phyloP scores from a whole-genome alignment of 2,113 vertebrate genomes.

The Hyla sarda region DNA sequence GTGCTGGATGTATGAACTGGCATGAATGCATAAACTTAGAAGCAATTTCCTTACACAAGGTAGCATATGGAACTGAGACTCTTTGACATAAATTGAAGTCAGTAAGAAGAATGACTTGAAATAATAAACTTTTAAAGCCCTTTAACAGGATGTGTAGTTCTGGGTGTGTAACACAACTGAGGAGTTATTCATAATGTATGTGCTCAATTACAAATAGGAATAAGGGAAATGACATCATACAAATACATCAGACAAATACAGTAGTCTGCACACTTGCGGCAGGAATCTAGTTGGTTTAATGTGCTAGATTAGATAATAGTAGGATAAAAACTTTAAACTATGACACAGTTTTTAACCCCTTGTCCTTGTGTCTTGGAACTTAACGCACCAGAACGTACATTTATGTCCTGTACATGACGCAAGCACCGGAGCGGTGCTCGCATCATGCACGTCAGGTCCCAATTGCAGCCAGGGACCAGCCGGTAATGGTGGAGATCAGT shows the following conservation, averaged over 20 bases:
- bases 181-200: constrained; percentile 33
- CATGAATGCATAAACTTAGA: constrained; percentile 34
- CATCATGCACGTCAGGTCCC: no score
- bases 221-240: constrained; percentile 31
- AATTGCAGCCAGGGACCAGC: no score
- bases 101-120: constrained; percentile 23
- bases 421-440: no score
- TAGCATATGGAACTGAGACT: constrained; percentile 48
- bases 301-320: neutral
- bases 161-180: constrained; percentile 23
- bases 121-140: constrained; percentile 47
- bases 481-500: no score
- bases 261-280: neutral
- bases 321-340: neutral
- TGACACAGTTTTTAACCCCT: no score
- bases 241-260: neutral
- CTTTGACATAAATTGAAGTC: constrained; percentile 28
- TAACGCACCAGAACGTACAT: no score
- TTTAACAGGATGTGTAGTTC: constrained; percentile 45
- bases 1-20: constrained; percentile 3
- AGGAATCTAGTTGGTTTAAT: neutral
- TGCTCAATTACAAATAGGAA: constrained; percentile 28
- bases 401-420: no score
- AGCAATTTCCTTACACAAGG: constrained; percentile 24
- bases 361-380: no score